Evolutionary conservation across 2,113 vertebrate genomes (phyloP).

Genomic region (Cathartes aura): DNA sequence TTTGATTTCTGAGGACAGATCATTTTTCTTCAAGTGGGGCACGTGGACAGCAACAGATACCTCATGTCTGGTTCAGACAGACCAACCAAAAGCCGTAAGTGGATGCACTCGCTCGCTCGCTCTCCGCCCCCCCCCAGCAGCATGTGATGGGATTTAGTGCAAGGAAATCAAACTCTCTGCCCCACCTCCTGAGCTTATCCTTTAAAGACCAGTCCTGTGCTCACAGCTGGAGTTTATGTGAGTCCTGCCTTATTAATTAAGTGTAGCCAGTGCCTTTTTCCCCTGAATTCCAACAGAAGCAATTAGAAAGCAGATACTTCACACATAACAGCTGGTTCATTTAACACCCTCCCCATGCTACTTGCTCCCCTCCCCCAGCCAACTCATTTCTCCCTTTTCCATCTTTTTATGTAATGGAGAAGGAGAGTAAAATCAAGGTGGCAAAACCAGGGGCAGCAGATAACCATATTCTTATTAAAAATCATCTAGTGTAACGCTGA

Average conservation of each 20-base stretch:
- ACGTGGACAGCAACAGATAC: conserved; percentile 8
- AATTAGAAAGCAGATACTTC: conserved; percentile 72
- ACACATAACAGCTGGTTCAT: conserved; percentile 56
- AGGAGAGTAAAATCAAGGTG: conserved; percentile 7
- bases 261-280: conserved; percentile 32
- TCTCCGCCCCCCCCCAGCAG: neutral
- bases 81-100: conserved; percentile 33
- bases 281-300: conserved; percentile 58
- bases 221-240: conserved; percentile 73
- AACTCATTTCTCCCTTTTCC: neutral
- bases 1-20: conserved; percentile 48
- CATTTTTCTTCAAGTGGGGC: conserved; percentile 15
- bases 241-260: conserved; percentile 74
- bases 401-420: neutral
- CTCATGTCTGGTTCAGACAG: conserved; percentile 36
- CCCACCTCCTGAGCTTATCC: conserved; percentile 41
- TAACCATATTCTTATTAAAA: neutral
- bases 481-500: neutral
- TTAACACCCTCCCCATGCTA: neutral
- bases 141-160: conserved; percentile 45
- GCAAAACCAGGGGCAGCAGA: neutral
- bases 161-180: conserved; percentile 55
- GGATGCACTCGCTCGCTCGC: conserved; percentile 8
- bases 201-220: conserved; percentile 68
- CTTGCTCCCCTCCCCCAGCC: conserved; percentile 26